Percentiles rank a stretch among this genome's conserved stretches.
Evolutionary conservation across 2,888 invertebrate genomes (phyloP).

Genomic region (Napeogenes sylphis): DNA sequence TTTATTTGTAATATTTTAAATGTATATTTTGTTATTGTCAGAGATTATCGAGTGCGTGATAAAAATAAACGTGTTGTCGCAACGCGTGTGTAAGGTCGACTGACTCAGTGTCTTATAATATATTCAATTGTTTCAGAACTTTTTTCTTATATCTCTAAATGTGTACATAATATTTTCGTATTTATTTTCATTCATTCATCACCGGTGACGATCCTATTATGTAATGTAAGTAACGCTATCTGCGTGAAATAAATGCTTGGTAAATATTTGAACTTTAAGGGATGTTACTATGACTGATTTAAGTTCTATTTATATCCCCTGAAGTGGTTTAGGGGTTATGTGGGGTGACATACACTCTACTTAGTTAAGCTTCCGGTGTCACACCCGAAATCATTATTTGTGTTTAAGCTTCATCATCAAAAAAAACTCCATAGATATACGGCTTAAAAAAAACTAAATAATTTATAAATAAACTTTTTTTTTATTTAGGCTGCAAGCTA

Average conservation of each 20-base stretch:
- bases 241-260: not conserved
- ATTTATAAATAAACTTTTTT: too few relatives aligned
- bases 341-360: constrained; percentile 18
- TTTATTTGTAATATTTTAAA: constrained; percentile 9
- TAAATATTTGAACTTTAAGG: constrained; percentile 13
- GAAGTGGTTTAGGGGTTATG: constrained; percentile 3
- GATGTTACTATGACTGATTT: constrained; percentile 22
- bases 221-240: too few relatives aligned
- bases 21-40: not conserved
- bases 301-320: constrained; percentile 24
- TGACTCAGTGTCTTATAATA: constrained; percentile 33
- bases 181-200: too few relatives aligned
- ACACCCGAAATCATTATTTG: constrained; percentile 7
- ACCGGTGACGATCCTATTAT: too few relatives aligned
- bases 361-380: constrained; percentile 21
- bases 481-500: too few relatives aligned
- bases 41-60: constrained; percentile 31
- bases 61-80: constrained; percentile 55
- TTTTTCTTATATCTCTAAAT: not conserved
- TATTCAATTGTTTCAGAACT: not conserved
- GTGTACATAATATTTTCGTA: too few relatives aligned
- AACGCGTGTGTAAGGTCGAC: constrained; percentile 42
- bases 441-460: too few relatives aligned
- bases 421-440: not conserved
- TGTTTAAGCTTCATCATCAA: not conserved